phyloP scores from a whole-genome alignment of 2,113 vertebrate genomes.

The Crocuta crocuta region DNA sequence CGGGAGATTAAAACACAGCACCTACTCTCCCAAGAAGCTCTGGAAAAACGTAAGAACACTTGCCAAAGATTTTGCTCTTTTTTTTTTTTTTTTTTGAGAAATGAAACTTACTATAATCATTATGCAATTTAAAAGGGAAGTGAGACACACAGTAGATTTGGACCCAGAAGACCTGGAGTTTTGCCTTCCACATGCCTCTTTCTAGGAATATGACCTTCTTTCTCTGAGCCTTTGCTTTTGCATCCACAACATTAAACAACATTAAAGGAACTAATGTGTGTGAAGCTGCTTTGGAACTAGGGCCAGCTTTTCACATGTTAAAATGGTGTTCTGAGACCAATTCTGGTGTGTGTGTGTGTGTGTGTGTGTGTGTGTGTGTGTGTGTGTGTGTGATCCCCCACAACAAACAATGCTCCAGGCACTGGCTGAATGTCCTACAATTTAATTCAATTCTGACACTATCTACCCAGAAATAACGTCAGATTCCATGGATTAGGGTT shows the following conservation, averaged over 20 bases:
- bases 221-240: not conserved
- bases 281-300: not conserved
- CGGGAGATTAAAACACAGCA: not conserved
- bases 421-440: not conserved
- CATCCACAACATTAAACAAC: conserved; percentile 7
- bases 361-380: not conserved
- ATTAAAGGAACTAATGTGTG: not conserved
- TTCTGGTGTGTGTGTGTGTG: accelerated
- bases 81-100: not conserved
- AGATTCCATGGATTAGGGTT: not conserved
- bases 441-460: not conserved
- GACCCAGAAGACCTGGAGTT: not conserved
- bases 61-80: conserved; percentile 38
- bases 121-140: not conserved
- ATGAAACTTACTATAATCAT: not conserved
- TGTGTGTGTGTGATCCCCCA: not conserved
- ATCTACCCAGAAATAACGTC: not conserved
- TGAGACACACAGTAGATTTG: not conserved
- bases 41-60: not conserved
- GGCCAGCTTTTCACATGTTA: not conserved
- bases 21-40: not conserved
- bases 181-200: not conserved
- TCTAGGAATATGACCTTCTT: not conserved
- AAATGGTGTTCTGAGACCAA: not conserved
- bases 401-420: not conserved